Conservation (phyloP, 2,888 invertebrate species). For the Alentia gelatinosa region DNA sequence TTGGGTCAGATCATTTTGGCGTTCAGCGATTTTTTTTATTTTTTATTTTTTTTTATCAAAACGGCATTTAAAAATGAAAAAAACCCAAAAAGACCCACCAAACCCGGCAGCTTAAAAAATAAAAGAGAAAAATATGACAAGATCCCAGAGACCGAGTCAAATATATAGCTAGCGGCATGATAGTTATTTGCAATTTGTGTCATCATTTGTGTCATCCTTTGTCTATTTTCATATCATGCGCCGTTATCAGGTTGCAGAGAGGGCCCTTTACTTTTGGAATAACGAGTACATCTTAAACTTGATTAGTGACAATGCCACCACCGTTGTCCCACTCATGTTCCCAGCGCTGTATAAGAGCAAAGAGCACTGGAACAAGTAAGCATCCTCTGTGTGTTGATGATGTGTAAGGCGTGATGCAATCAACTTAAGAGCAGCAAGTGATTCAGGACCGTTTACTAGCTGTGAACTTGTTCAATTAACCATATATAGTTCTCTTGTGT, state of each 20-base stretch:
- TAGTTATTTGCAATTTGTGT: constrained; percentile 32
- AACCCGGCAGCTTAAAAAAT: too few species aligned
- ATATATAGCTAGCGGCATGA: not conserved
- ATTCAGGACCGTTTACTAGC: not conserved
- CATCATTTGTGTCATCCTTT: constrained; percentile 59
- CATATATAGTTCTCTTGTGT: not conserved
- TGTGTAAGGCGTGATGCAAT: not conserved
- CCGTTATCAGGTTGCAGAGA: constrained; percentile 91
- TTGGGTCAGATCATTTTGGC: too few species aligned
- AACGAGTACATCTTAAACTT: constrained; percentile 99
- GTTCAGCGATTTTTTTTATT: too few species aligned
- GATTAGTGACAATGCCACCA: constrained; percentile 98
- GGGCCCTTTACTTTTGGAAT: constrained; percentile 99
- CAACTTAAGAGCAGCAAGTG: not conserved
- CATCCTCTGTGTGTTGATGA: not conserved
- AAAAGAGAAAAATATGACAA: not conserved
- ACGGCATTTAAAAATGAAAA: too few species aligned
- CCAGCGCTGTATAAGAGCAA: constrained; percentile 98
- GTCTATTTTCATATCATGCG: constrained; percentile 24
- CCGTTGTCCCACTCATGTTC: constrained; percentile 99
- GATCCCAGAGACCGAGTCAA: not conserved
- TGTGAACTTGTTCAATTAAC: not conserved
- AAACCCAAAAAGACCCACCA: too few species aligned
- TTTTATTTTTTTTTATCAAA: too few species aligned
- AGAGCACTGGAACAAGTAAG: constrained; percentile 97